These are phyloP conservation scores for Thymelicus acteon DNA, from an alignment of 2,888 invertebrate species.

Conservation along the genomic window DNA sequence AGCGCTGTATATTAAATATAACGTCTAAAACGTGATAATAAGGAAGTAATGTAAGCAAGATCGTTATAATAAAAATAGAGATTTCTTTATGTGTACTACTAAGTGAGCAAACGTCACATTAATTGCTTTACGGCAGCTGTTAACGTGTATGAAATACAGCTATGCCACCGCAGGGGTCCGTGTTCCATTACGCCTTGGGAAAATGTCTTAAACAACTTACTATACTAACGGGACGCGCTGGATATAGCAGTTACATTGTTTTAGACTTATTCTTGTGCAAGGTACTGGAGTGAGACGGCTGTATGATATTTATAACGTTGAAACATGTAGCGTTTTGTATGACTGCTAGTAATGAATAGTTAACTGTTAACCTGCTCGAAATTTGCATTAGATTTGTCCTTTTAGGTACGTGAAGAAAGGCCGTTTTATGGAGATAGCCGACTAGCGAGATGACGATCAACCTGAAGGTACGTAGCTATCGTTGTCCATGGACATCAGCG, in stretches of 20 bases:
- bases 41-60: constrained; percentile 80
- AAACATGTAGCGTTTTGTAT: constrained; percentile 3
- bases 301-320: not conserved
- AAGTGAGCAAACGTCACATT: constrained; percentile 70
- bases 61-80: constrained; percentile 75
- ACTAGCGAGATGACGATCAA: too few relatives aligned
- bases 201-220: constrained; percentile 14
- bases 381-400: too few relatives aligned
- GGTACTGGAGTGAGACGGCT: constrained; percentile 15
- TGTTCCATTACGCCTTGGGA: constrained; percentile 50
- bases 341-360: not conserved
- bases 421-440: too few relatives aligned
- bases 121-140: constrained; percentile 71
- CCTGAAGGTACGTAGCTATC: too few relatives aligned
- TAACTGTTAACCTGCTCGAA: not conserved
- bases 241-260: constrained; percentile 5
- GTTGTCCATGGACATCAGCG: too few relatives aligned
- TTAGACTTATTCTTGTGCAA: not conserved
- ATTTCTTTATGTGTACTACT: constrained; percentile 78
- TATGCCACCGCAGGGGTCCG: constrained; percentile 49
- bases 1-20: constrained; percentile 79
- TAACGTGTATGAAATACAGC: constrained; percentile 42
- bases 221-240: constrained; percentile 7
- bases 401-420: too few relatives aligned
- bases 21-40: constrained; percentile 78